phyloP scores from a whole-genome alignment of 2,113 vertebrate genomes.

The Oreotragus oreotragus region DNA sequence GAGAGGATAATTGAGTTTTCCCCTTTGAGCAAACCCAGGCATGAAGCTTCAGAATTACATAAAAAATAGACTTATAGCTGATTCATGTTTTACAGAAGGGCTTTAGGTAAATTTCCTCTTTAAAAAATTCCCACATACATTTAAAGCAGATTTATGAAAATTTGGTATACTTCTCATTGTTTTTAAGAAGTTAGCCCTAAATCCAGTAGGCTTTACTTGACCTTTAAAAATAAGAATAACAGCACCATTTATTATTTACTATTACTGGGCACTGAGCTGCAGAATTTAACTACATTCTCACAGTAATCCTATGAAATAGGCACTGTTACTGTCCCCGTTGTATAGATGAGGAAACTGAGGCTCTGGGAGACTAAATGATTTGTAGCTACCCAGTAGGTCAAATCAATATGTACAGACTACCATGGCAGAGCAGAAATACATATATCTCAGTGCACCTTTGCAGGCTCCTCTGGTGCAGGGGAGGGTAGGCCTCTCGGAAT shows the following conservation, averaged over 20 bases:
- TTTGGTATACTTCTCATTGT: background rate
- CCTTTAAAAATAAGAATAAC: background rate
- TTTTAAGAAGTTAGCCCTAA: background rate
- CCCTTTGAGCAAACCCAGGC: slow-evolving; percentile 13
- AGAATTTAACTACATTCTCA: background rate
- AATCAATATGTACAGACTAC: background rate
- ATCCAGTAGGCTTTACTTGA: background rate
- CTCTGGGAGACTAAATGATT: background rate
- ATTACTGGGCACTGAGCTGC: background rate
- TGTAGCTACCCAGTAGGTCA: background rate
- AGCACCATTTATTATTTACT: slow-evolving; percentile 40
- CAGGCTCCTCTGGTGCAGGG: background rate
- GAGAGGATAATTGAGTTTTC: slow-evolving; percentile 36
- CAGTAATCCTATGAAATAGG: background rate
- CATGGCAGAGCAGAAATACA: background rate
- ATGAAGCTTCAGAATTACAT: slow-evolving; percentile 24
- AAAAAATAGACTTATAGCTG: background rate
- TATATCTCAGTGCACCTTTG: background rate
- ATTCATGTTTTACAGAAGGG: slow-evolving; percentile 34
- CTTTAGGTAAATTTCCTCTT: slow-evolving; percentile 26
- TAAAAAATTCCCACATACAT: slow-evolving; percentile 20
- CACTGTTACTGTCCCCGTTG: background rate
- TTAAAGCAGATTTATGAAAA: slow-evolving; percentile 46
- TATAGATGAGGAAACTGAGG: slow-evolving; percentile 27
- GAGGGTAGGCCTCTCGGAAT: background rate